phyloP scores from a whole-genome alignment of 2,888 invertebrate species.

The Trissonchulus latispiculum region DNA sequence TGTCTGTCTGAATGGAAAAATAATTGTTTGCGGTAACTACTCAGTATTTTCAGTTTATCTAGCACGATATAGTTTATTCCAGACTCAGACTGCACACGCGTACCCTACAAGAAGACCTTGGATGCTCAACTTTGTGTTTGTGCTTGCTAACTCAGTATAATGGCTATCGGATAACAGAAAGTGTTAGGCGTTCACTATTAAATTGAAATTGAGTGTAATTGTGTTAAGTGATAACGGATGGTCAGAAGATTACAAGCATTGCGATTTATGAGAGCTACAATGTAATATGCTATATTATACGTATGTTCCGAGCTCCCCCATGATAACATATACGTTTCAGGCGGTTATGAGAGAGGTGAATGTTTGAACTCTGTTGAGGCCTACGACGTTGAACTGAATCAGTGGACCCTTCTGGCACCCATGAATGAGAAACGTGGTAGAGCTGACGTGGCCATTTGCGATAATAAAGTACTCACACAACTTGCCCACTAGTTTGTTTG shows the following conservation, averaged over 20 bases:
- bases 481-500: no score
- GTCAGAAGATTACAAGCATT: no score
- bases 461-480: constrained; percentile 58
- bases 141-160: not conserved
- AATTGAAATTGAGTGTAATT: no score
- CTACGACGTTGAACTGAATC: constrained; percentile 60
- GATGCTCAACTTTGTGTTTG: no score
- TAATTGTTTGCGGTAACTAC: constrained; percentile 64
- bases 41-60: no score
- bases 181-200: not conserved
- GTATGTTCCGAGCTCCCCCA: no score
- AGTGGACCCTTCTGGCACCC: constrained; percentile 59
- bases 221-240: no score
- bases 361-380: constrained; percentile 65
- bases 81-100: no score
- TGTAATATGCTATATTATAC: no score
- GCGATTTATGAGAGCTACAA: no score
- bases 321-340: constrained; percentile 42
- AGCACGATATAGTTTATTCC: no score
- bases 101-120: no score
- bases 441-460: constrained; percentile 62
- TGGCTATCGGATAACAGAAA: not conserved
- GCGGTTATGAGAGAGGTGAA: constrained; percentile 72
- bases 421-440: constrained; percentile 68
- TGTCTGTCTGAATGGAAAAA: constrained; percentile 58